Evolutionary conservation across 35 echinoderm and acorn worm genomes (phyloP), one percentile per base, ranked within the genome.

Genomic region (Heliocidaris tuberculata): DNA sequence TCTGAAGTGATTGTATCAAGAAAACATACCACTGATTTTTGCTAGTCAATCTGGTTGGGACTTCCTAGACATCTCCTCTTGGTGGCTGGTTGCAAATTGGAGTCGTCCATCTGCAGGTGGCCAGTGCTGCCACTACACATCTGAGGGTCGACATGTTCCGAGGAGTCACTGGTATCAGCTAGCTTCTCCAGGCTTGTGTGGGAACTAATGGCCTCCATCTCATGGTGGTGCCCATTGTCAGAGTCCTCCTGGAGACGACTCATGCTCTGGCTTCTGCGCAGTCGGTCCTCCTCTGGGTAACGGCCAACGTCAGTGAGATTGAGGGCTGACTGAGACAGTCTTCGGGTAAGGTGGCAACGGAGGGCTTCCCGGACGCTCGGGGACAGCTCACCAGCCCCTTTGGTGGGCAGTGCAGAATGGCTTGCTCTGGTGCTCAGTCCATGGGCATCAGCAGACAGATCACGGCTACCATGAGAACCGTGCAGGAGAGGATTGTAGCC

Each of bases 281-380:
- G 91, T 59, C 92, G 90, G 42, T 96, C 96, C 17, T 93, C 65
- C 32, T 92, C 89, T 1, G 95, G 94, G 29, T 87, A 93, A 49
- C 94, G 24, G 19, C 96, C 95, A 7, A 97, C 96, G 49, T 99
- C 98, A 0, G 96, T 96, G 11, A 99, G 96, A 78, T 99, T 99
- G 48, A 99, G 85, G 5, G 98, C 98, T 1, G 98, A 99, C 85
- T 99, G 98, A 0, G 98, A 99, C 60, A 99, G 94, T 4, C 98
- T 91, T 3, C 95, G 88, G n/a, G 95, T 95, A 5, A 99, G 95
- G 86, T 99, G 98, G 94, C 95, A 97, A n/a, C 98, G 98, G 8
- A 99, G 94, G 12, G 95, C 98, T 93, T 99, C 98, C 48, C 96
- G 95, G 6, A 99, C 98, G n/a, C 93, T 96, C 56, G 60, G 95